Evolutionary conservation across 2,113 vertebrate genomes (phyloP).

Genomic region (Lates calcarifer): DNA sequence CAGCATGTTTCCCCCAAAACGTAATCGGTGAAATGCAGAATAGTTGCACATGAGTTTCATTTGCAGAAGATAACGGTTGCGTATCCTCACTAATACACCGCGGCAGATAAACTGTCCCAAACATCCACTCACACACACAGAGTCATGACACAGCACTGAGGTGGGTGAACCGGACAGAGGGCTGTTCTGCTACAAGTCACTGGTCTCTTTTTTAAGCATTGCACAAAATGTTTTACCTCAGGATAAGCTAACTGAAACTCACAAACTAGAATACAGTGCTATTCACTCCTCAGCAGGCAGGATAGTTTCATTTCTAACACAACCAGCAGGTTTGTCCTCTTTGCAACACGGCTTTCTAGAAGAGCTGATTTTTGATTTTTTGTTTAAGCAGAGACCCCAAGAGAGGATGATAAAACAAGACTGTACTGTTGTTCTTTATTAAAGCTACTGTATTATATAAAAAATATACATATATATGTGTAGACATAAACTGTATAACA

Average conservation of each 20-base stretch:
- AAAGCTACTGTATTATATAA: conserved; percentile 66
- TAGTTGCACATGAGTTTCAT: conserved; percentile 31
- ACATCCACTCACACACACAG: background rate
- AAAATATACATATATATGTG: conserved; percentile 36
- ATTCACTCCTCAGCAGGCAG: conserved; percentile 58
- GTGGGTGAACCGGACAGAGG: conserved; percentile 33
- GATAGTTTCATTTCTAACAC: conserved; percentile 58
- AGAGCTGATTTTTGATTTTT: conserved; percentile 47
- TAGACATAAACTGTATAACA: conserved; percentile 70
- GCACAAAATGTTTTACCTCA: conserved; percentile 80
- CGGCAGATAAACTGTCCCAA: conserved; percentile 16
- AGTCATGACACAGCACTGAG: conserved; percentile 38
- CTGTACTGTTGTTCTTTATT: conserved; percentile 64
- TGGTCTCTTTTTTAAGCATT: conserved; percentile 56
- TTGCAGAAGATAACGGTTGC: conserved; percentile 60
- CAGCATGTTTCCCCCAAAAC: conserved; percentile 15
- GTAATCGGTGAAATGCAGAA: conserved; percentile 18
- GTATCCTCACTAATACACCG: conserved; percentile 49
- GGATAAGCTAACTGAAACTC: conserved; percentile 71
- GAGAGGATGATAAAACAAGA: conserved; percentile 44
- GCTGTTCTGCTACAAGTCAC: conserved; percentile 45
- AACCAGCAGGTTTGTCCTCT: conserved; percentile 69
- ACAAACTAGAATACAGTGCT: conserved; percentile 55
- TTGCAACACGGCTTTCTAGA: conserved; percentile 40
- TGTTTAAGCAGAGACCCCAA: conserved; percentile 55